Base-by-base conservation (phyloP, 2,888 invertebrate genomes). In the Ornithoptera alexandrae region DNA sequence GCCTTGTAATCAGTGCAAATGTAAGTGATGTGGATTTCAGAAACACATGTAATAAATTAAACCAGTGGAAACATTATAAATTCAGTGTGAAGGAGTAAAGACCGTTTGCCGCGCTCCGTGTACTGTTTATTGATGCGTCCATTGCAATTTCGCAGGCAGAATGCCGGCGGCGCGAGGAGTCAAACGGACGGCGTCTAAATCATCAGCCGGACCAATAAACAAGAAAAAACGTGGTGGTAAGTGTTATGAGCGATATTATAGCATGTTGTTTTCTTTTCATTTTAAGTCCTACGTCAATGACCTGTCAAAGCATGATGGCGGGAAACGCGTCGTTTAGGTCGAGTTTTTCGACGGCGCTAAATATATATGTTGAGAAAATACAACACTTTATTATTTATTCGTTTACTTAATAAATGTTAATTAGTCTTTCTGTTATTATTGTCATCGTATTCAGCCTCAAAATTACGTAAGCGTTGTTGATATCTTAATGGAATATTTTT, bases 121-220 rank as follows among this genome's bases (percentile, higher is more conserved):
- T 70, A 71, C 82, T 88, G 84, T 85, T 87, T 88, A 88, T 86
- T 90, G 89, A 89, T 85, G 89, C 89, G 84, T 88, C 83, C 85
- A 82, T 89, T 88, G 85, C 86, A 86, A 84, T 88, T 89, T 92
- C 91, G 85, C 90, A 92, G 92, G 76, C 86, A 88, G 78, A 83
- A 93, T 93, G 93, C 93, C 93, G 88, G 91, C 93, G 80, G 88
- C 92, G 76, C 87, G 93, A 78, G 93, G 93, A 77, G 88, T 90
- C 72, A 93, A 93, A 83, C 87, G 93, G 79, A 79, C 92, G 75
- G 92, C 93, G 75, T 90, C 93, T 65, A 93, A 92, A 82, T 80
- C 89, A 64, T 82, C 88, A 63, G 77, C 86, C 39, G 88, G 76
- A 17, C 85, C 91, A 24, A 93, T 92, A 83, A 92, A 87, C 76